Base-by-base conservation (phyloP, 2,888 invertebrate species). In the Netelia inedita region DNA sequence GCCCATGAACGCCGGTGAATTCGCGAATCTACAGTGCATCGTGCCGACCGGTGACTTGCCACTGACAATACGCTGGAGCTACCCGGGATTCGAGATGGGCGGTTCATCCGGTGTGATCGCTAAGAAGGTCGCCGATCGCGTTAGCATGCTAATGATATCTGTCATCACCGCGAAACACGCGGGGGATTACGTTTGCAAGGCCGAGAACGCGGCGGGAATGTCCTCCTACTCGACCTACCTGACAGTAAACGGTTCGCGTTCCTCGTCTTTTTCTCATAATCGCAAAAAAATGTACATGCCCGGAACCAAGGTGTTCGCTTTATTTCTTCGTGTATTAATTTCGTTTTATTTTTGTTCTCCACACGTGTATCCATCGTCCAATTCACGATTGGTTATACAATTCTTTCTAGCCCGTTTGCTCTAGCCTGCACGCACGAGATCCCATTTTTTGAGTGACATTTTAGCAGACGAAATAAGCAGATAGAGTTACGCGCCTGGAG, bases 21-120 rank as follows among this genome's bases (percentile, higher is more conserved):
- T 95, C 79, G 94, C 95, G 61, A 95, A 95, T 87, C 94, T 95
- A 21, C 94, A 95, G 84, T 96, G 96, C 92, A 95, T 94, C 79
- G 94, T 95, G 57, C 95, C 95, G 68, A 95, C 95, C 90, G 96
- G 97, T 86, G 97, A 97, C 93, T 94, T 96, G 88, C 97, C 97
- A 79, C 94, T 97, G 90, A 95, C 95, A 89, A 96, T 97, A 90
- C 95, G 95, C 86, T 97, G 97, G 97, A 96, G 95, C 82, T 96
- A 93, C 89, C 93, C 94, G 79, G 92, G 93, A 88, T 90, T 91
- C 85, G 91, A 92, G 88, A 92, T 93, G 90, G 93, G 93, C 86
- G 92, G 93, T 87, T 91, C 93, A 74, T 93, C 93, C 78, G 93
- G 94, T 82, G 93, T 94, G 76, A 90, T 93, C 69, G 89, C 92